Percentiles rank a stretch among this genome's conserved stretches.
Conservation (phyloP, 2,113 vertebrate species). For the Hemibagrus wyckioides region DNA sequence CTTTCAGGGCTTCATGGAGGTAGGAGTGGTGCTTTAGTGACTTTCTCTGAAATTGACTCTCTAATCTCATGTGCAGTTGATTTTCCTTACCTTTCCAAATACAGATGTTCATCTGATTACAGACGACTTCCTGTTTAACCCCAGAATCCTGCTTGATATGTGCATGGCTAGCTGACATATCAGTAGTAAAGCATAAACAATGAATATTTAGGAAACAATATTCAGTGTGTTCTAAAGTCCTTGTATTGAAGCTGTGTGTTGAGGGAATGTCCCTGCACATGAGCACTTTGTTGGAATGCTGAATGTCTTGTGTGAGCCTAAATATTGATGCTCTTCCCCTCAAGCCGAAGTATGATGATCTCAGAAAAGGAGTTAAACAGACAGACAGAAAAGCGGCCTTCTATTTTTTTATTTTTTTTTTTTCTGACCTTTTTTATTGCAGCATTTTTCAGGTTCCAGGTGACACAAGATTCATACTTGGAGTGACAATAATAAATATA, state of each 20-base stretch:
- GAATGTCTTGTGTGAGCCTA: background rate
- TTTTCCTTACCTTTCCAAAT: background rate
- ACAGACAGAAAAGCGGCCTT: background rate
- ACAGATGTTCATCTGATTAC: background rate
- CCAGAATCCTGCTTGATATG: constrained; percentile 11
- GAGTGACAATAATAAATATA: background rate
- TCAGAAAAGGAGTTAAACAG: background rate
- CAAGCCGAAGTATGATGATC: background rate
- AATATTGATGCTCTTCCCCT: background rate
- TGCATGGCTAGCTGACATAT: constrained; percentile 18
- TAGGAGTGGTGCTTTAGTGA: constrained; percentile 31
- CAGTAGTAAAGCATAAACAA: constrained; percentile 1
- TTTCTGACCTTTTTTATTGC: background rate
- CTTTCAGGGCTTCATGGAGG: constrained; percentile 44
- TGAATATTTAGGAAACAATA: background rate
- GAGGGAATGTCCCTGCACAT: background rate
- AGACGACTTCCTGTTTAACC: constrained; percentile 11
- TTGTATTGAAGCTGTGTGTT: background rate
- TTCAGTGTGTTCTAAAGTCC: background rate
- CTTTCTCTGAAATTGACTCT: background rate
- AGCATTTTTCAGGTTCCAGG: background rate
- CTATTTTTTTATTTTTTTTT: background rate
- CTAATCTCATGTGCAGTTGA: background rate
- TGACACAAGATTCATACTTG: background rate
- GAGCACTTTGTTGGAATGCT: constrained; percentile 2